A percentile compares a stretch with the other conserved stretches of the same genome.
phyloP scores from a whole-genome alignment of 2,888 invertebrate genomes.

The Macrosiphum euphorbiae region DNA sequence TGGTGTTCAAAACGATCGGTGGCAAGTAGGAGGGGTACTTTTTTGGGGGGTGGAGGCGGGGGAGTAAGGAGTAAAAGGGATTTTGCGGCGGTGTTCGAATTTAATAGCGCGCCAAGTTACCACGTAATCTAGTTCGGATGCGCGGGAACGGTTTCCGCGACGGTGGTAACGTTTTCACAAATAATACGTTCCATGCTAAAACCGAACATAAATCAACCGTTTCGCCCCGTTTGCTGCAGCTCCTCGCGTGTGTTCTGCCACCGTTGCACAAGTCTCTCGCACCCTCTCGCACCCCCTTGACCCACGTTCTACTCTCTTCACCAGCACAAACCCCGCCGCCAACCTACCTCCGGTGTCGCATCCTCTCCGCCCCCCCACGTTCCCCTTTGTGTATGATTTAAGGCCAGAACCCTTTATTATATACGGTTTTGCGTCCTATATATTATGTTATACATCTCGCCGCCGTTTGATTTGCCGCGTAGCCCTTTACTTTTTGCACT shows the following conservation, averaged over 20 bases:
- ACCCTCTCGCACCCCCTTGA: background rate
- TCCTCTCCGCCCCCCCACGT: background rate
- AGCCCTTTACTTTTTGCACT: background rate
- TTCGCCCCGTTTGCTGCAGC: conserved; percentile 29
- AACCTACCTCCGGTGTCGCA: background rate
- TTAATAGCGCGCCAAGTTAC: conserved; percentile 59
- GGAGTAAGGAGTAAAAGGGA: background rate
- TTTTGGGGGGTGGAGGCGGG: background rate
- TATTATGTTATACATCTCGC: conserved; percentile 8
- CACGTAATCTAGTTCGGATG: conserved; percentile 64
- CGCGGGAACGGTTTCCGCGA: conserved; percentile 56
- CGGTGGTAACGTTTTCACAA: conserved; percentile 60
- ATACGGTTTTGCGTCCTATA: conserved; percentile 39
- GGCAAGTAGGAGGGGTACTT: background rate
- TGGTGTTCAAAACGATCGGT: background rate
- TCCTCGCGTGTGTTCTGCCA: conserved; percentile 7
- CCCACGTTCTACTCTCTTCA: background rate
- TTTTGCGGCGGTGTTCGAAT: conserved; percentile 42
- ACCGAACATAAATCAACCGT: conserved; percentile 63
- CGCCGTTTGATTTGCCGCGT: conserved; percentile 45
- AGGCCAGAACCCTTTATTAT: conserved; percentile 51
- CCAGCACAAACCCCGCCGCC: background rate
- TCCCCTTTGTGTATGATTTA: conserved; percentile 46
- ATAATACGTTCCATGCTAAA: conserved; percentile 62
- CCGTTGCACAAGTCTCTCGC: background rate